Base-by-base conservation (phyloP, 2,797 vertebrate species). In the Fistularia commersonii region DNA sequence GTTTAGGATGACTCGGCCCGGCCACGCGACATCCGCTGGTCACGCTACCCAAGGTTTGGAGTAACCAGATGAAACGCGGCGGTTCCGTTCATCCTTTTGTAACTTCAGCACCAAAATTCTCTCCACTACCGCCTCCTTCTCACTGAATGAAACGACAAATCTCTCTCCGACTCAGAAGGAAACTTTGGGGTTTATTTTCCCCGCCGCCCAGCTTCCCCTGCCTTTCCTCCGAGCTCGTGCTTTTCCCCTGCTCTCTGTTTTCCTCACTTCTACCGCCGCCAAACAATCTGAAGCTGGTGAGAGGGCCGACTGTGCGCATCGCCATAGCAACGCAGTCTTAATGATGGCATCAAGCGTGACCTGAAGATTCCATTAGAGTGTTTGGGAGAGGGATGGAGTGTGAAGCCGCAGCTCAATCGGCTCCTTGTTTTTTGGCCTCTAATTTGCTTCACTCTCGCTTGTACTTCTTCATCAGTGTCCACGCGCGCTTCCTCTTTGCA, bases 291-390 rank as follows among this genome's bases (percentile, higher is more conserved):
- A 80, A 54, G 69, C 68, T 11, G 59, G 72, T 4, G 38, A 80
- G 76, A 84, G 68, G 77, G 66, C 69, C 51, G 53, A 74, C 76
- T 79, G 76, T 74, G 69, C 69, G 57, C 60, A 68, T 86, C 38
- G 51, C 79, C 81, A 88, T 89, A 70, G 82, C 83, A 89, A 85
- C 83, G 48, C 74, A 66, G 75, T 80, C 77, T 77, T 88, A 87
- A 88, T 81, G 82, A 83, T 79, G 77, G 77, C 78, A 84, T 86
- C 83, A 79, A 81, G 85, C 78, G 48, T 80, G 83, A 81, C 82
- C 81, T 75, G 71, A 81, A 79, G 82, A 87, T 81, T 83, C 65
- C 64, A 58, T 84, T 76, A 81, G 75, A 76, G 76, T 46, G 66
- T 74, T 70, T 67, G 62, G 71, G 69, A 80, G 79, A 78, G 74